A percentile compares a stretch with the other conserved stretches of the same genome.
phyloP scores from a whole-genome alignment of 1,140 invertebrate species.

The Babylonia areolata region DNA sequence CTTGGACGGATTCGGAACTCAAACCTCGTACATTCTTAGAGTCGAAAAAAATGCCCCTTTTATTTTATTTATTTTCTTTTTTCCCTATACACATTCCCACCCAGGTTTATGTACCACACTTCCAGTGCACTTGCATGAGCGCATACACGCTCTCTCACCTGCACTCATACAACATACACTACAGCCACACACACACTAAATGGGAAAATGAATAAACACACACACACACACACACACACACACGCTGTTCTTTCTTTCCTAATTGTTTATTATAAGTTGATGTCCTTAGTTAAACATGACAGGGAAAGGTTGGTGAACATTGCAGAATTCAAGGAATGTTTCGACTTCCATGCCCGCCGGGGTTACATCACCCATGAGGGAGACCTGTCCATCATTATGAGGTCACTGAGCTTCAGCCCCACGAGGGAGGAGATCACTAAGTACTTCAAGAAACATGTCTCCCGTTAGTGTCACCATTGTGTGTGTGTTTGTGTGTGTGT shows the following conservation, averaged over 20 bases:
- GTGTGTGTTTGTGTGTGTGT: too few relatives aligned
- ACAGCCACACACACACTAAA: neutral
- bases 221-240: conserved; percentile 1
- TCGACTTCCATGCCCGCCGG: conserved; percentile 90
- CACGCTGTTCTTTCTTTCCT: neutral
- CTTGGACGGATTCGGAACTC: too few relatives aligned
- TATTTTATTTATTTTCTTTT: neutral
- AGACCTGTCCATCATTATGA: conserved; percentile 94
- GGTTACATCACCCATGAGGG: conserved; percentile 91
- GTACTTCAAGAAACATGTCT: conserved; percentile 87
- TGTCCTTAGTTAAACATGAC: neutral
- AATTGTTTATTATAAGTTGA: neutral
- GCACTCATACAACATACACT: neutral
- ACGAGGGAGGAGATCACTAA: conserved; percentile 92
- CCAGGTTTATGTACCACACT: too few relatives aligned
- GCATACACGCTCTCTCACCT: conserved; percentile 76
- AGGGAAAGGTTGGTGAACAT: conserved; percentile 46
- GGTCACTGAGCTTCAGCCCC: conserved; percentile 93
- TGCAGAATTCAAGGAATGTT: conserved; percentile 95
- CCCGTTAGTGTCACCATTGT: neutral
- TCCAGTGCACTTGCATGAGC: conserved; percentile 66
- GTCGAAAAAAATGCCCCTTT: conserved; percentile 78
- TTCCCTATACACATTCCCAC: too few relatives aligned
- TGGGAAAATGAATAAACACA: too few relatives aligned
- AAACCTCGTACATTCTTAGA: too few relatives aligned